Evolutionary conservation across 2,888 invertebrate genomes (phyloP).

Genomic region (Phaedon cochleariae): DNA sequence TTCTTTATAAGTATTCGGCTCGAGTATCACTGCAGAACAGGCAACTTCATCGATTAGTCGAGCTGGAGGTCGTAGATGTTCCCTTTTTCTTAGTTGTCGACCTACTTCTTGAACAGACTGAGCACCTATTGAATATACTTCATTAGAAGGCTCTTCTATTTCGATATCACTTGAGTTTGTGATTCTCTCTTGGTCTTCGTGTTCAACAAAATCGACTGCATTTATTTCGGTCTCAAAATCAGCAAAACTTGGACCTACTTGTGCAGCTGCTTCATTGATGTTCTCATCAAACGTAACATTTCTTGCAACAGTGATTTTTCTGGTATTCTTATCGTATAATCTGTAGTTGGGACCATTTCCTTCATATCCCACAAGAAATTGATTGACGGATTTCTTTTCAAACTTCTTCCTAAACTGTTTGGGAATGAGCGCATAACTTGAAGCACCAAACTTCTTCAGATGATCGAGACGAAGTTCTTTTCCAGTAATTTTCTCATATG

Average conservation of each 20-base stretch:
- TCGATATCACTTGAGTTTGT: too few species aligned
- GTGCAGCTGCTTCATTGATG: slow-evolving; percentile 32
- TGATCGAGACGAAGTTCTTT: too few species aligned
- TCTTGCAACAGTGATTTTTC: slow-evolving; percentile 32
- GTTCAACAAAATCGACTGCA: too few species aligned
- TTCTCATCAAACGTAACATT: slow-evolving; percentile 24
- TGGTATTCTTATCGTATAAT: slow-evolving; percentile 28
- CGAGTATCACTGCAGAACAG: not conserved
- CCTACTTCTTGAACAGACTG: not conserved
- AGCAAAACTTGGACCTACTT: not conserved
- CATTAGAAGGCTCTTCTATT: too few species aligned
- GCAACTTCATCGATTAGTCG: slow-evolving; percentile 1
- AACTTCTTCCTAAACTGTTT: not conserved
- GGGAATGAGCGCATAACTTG: not conserved
- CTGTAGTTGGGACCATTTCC: too few species aligned
- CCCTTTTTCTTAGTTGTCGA: not conserved
- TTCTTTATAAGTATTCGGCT: not conserved
- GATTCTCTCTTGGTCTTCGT: too few species aligned
- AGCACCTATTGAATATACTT: too few species aligned
- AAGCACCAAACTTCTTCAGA: not conserved
- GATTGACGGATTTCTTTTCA: not conserved
- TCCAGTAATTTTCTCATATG: too few species aligned
- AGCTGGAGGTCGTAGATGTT: not conserved
- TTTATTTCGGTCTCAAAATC: too few species aligned
- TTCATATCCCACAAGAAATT: not conserved